Base-by-base conservation (phyloP, 2,113 vertebrate species). In the Psophia crepitans region DNA sequence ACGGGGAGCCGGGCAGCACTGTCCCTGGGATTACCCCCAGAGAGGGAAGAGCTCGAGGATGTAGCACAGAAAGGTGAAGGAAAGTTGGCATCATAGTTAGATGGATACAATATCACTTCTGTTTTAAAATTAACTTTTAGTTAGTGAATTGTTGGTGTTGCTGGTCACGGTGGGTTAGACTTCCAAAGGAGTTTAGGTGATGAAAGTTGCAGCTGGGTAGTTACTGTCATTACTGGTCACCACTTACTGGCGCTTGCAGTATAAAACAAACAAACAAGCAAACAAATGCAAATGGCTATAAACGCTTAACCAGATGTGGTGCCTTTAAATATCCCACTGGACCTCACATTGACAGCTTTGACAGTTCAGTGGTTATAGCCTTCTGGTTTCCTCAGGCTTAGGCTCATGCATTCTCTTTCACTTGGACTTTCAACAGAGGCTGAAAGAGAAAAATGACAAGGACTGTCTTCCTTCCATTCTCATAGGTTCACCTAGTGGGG, bases 1-100 rank as follows among this genome's bases (percentile, higher is more conserved):
- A 2, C 0, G 11, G 51, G 37, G 49, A 78, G 6, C 10, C 1
- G 11, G 69, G 49, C 82, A 65, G 19, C 23, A 14, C 32, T 0
- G 6, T 69, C 30, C 39, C 35, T 43, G 44, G 54, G 19, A 4
- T 77, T 37, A 8, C 12, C 32, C 8, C 30, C 21, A 5, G 41
- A 57, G 22, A 53, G 16, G 14, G 22, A 61, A 26, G 69, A 84
- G 51, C 35, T 35, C 1, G 2, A 70, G 69, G 30, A 27, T 19
- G 9, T 48, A 33, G 74, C 41, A 66, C 17, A 58, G 39, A 69
- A 66, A 33, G 0, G 0, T 26, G 33, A 54, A 65, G 54, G 53
- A 64, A 49, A 63, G 5, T 28, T 79, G 26, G 12, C 20, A 11
- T 87, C 1, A 0, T 57, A 56, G 6, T 54, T 79, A 48, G 27